Evolutionary conservation across 2,797 vertebrate species (phyloP).

Genomic region (Atherinosoma microstoma): DNA sequence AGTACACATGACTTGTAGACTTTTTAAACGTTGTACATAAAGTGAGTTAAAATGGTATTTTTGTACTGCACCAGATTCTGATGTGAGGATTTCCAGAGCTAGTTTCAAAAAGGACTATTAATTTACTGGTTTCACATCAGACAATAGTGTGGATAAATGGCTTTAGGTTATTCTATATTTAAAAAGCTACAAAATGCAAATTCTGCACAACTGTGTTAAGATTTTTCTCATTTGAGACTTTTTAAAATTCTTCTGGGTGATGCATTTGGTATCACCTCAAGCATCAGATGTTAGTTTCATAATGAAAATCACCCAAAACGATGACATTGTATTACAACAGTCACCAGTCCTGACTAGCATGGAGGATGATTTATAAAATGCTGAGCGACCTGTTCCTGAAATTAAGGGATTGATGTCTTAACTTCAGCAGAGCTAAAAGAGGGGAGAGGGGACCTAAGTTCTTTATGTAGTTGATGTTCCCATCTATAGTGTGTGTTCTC

Average conservation of each 20-base stretch:
- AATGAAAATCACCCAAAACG: not conserved
- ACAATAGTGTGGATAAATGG: not conserved
- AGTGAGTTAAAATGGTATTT: not conserved
- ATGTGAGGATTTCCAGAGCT: not conserved
- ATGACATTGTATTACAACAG: conserved; percentile 5
- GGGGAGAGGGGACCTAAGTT: conserved; percentile 32
- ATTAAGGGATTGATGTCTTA: conserved; percentile 37
- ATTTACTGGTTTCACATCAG: not conserved
- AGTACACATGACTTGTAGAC: too few relatives aligned
- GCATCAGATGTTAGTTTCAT: not conserved
- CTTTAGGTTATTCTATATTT: not conserved
- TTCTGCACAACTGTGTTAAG: not conserved
- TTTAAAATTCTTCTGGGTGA: too few relatives aligned
- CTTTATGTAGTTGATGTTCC: conserved; percentile 17
- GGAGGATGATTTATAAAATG: conserved; percentile 23
- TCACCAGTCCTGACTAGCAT: not conserved
- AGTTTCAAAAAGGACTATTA: not conserved
- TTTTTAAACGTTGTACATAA: not conserved
- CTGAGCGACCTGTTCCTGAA: conserved; percentile 29
- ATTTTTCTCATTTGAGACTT: not conserved
- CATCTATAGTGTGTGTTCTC: conserved; percentile 17
- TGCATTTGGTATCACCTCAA: not conserved
- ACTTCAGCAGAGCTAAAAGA: conserved; percentile 27
- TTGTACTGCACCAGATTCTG: not conserved
- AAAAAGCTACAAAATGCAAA: not conserved